phyloP scores from a whole-genome alignment of 2,113 vertebrate species.

The Anarrhichthys ocellatus region DNA sequence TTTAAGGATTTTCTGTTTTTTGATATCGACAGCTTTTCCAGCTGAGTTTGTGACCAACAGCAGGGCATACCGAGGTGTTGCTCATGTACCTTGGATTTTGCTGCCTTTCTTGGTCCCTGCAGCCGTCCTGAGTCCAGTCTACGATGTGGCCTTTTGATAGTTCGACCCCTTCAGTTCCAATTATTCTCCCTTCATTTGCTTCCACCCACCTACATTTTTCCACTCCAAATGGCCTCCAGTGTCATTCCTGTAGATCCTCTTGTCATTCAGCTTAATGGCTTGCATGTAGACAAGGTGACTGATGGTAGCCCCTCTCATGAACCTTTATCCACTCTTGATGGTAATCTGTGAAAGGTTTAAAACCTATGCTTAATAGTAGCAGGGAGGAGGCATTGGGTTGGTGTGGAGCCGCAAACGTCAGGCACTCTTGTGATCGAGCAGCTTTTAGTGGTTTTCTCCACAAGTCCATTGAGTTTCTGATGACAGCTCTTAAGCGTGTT shows the following conservation, averaged over 20 bases:
- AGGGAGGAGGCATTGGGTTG: background rate
- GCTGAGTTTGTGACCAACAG: background rate
- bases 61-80: background rate
- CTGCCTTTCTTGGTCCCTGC: background rate
- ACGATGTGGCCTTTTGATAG: slow-evolving; percentile 45
- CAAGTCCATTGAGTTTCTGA: slow-evolving; percentile 4
- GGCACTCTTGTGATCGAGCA: slow-evolving; percentile 5
- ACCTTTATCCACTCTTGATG: slow-evolving; percentile 15
- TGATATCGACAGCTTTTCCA: background rate
- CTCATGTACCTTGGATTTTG: background rate
- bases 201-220: slow-evolving; percentile 42
- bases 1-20: slow-evolving; percentile 14
- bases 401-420: background rate
- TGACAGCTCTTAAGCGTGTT: background rate
- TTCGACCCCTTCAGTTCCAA: slow-evolving; percentile 50
- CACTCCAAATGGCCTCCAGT: slow-evolving; percentile 50
- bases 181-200: slow-evolving; percentile 58
- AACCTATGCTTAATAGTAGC: slow-evolving; percentile 9
- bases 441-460: slow-evolving; percentile 23
- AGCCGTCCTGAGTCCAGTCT: slow-evolving; percentile 19
- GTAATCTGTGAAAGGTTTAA: slow-evolving; percentile 17
- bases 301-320: slow-evolving; percentile 33
- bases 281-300: slow-evolving; percentile 28
- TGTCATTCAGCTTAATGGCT: slow-evolving; percentile 46
- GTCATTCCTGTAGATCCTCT: slow-evolving; percentile 49